Evolutionary conservation across 2,113 vertebrate genomes (phyloP).

Genomic region (Nanorana parkeri): DNA sequence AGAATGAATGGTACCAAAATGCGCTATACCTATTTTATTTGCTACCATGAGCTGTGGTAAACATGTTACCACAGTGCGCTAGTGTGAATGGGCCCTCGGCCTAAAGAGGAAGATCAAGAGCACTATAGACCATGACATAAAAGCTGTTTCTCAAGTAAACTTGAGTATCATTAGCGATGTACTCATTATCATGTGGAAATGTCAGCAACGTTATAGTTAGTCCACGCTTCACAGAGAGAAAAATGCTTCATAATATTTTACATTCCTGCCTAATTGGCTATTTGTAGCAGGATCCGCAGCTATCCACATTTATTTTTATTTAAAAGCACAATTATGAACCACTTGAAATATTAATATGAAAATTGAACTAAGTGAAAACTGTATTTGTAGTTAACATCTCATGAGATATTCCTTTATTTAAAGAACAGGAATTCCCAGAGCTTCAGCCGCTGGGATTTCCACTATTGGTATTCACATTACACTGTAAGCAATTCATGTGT

Average conservation of each 20-base stretch:
- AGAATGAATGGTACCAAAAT: no score
- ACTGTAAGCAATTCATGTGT: not conserved
- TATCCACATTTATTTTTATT: not conserved
- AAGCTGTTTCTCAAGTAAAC: not conserved
- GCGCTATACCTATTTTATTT: no score
- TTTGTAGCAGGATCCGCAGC: not conserved
- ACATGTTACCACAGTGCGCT: no score
- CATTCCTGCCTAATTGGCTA: not conserved
- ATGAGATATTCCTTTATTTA: not conserved
- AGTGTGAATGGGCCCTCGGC: no score
- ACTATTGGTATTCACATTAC: not conserved
- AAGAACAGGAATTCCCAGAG: not conserved
- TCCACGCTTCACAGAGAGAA: not conserved
- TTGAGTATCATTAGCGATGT: not conserved
- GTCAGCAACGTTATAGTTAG: constrained; percentile 43
- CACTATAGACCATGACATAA: not conserved
- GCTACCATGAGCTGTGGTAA: no score
- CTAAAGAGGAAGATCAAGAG: not conserved
- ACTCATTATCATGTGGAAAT: constrained; percentile 41
- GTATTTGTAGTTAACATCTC: constrained; percentile 9
- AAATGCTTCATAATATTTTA: constrained; percentile 27
- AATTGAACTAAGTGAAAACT: not conserved
- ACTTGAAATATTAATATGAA: constrained; percentile 12
- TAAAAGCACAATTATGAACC: constrained; percentile 11
- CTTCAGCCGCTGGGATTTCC: not conserved